Conservation (phyloP, 2,113 vertebrate species). For the Prietella phreatophila region DNA sequence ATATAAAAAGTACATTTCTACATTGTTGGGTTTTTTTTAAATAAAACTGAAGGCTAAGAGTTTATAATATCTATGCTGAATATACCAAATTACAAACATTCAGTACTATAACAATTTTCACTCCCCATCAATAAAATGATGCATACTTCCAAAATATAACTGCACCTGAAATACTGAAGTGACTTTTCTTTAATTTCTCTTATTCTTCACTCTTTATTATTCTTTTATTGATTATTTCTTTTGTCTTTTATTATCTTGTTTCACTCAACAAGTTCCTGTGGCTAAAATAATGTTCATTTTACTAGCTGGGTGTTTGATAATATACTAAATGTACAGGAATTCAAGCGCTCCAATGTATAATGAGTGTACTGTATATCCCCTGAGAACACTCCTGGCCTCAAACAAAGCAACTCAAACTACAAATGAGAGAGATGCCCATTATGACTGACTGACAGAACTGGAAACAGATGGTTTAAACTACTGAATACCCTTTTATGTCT, state of each 20-base stretch:
- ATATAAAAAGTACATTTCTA: not conserved
- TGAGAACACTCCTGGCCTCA: not conserved
- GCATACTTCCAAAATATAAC: not conserved
- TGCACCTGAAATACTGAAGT: not conserved
- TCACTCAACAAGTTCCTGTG: too few species aligned
- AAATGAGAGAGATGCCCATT: conserved; percentile 12
- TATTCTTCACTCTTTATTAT: too few species aligned
- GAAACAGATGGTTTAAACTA: conserved; percentile 38
- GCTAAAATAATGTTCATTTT: not conserved
- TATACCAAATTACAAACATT: not conserved
- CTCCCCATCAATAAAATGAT: not conserved
- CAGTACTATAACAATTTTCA: not conserved
- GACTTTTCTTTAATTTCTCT: not conserved
- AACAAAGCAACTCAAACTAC: conserved; percentile 19
- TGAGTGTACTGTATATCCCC: not conserved
- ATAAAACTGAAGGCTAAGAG: not conserved
- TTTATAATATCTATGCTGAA: not conserved
- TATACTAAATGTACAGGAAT: not conserved
- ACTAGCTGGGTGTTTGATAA: not conserved
- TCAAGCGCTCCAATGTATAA: not conserved
- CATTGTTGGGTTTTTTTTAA: not conserved
- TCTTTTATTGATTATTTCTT: too few species aligned
- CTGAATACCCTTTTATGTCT: conserved; percentile 14
- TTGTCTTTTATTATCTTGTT: too few species aligned
- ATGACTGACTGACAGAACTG: conserved; percentile 18